Percentiles rank a stretch among this genome's conserved stretches.
These are phyloP conservation scores for Pelecanus crispus DNA, from an alignment of 2,113 vertebrate species.

Conservation along the genomic window DNA sequence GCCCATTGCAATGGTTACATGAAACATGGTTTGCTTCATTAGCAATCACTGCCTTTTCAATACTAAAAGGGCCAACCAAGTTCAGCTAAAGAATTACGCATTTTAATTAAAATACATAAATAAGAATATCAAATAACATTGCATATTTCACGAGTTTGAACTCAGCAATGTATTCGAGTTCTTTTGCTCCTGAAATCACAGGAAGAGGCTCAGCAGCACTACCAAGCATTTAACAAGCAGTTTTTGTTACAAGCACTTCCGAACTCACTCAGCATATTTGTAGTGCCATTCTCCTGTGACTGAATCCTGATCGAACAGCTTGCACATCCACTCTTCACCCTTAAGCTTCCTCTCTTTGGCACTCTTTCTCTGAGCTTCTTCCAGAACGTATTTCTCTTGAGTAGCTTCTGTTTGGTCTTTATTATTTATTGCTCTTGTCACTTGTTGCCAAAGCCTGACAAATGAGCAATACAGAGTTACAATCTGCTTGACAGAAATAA, in stretches of 20 bases:
- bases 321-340: constrained; percentile 87
- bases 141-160: not conserved
- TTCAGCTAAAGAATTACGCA: not conserved
- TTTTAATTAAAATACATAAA: not conserved
- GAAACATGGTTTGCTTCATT: not conserved
- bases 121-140: not conserved
- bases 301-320: constrained; percentile 91
- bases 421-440: constrained; percentile 93
- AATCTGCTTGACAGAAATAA: not conserved
- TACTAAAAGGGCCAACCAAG: not conserved
- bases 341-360: constrained; percentile 90
- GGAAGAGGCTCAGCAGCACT: not conserved
- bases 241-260: not conserved
- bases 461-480: not conserved
- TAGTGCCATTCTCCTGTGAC: constrained; percentile 96
- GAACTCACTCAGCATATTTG: constrained; percentile 91
- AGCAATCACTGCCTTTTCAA: not conserved
- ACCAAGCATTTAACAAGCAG: not conserved
- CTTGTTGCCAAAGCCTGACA: constrained; percentile 94
- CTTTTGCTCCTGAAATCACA: not conserved
- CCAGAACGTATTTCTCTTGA: constrained; percentile 92
- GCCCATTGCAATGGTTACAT: not conserved
- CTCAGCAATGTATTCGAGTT: not conserved
- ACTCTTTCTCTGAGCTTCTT: constrained; percentile 93
- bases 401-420: constrained; percentile 98